phyloP scores from a whole-genome alignment of 2,888 invertebrate species.

The Tetranychus truncatus region DNA sequence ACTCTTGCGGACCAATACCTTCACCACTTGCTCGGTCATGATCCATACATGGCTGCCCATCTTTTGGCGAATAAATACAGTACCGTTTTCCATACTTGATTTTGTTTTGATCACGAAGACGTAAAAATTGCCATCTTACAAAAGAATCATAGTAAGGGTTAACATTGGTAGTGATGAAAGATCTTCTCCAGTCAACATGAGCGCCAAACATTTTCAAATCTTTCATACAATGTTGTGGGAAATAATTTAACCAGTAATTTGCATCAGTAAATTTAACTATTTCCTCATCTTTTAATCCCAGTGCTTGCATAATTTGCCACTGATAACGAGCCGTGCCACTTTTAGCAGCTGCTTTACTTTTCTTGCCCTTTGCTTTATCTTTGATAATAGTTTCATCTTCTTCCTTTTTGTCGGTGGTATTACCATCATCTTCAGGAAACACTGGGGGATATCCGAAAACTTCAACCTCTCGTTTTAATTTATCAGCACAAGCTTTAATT shows the following conservation, averaged over 20 bases:
- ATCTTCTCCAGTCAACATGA: slow-evolving; percentile 90
- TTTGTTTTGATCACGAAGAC: slow-evolving; percentile 64
- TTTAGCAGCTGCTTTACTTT: slow-evolving; percentile 89
- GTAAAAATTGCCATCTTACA: slow-evolving; percentile 84
- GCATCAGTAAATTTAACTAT: slow-evolving; percentile 78
- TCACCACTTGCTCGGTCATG: slow-evolving; percentile 90
- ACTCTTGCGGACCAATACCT: slow-evolving; percentile 94
- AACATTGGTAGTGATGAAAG: slow-evolving; percentile 93
- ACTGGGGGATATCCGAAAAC: slow-evolving; percentile 75
- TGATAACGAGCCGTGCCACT: slow-evolving; percentile 73
- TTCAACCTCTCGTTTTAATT: slow-evolving; percentile 78
- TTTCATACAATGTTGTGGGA: slow-evolving; percentile 67
- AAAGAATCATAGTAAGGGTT: slow-evolving; percentile 97
- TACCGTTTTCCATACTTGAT: slow-evolving; percentile 91
- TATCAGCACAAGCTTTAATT: slow-evolving; percentile 96
- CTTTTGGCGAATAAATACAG: slow-evolving; percentile 84
- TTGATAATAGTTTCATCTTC: slow-evolving; percentile 34
- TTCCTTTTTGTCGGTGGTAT: slow-evolving; percentile 34
- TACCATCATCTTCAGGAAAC: slow-evolving; percentile 47
- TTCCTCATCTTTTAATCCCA: slow-evolving; percentile 75
- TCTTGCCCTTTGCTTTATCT: slow-evolving; percentile 40
- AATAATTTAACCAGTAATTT: slow-evolving; percentile 84
- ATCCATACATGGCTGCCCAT: slow-evolving; percentile 98
- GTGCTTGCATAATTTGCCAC: slow-evolving; percentile 93
- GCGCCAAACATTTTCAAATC: slow-evolving; percentile 77